Evolutionary conservation across 2,888 invertebrate species (phyloP), one percentile per base, ranked within the genome.

Genomic region (Chrysina gloriosa): DNA sequence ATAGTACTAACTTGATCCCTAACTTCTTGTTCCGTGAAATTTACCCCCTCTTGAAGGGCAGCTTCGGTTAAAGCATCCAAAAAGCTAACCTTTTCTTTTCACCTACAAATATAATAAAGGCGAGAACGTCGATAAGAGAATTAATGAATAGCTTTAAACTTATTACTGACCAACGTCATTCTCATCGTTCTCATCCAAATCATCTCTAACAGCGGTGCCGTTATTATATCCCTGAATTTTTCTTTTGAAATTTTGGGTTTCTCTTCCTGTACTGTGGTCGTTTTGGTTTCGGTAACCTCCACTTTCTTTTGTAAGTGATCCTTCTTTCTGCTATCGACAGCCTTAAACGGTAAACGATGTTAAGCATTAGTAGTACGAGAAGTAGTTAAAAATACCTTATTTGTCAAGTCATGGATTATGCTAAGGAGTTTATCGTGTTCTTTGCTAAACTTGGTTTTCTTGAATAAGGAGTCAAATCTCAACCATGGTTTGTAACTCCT

Each of bases 71-170:
- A 86, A 72, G 95, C 85, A 83, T 97, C 96, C 74, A 96, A 87
- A 96, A 96, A 54, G 96, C 96, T 61, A 94, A 85, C 75, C 94
- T 89, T 77, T 90, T 91, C 84, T 94, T 94, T 78, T 92, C 91
- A 9, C 86, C 84, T 79, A 73, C 11, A 73, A 29, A 11, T 16
- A 19, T 5, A 47, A n/a, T n/a, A n/a, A n/a, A n/a, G n/a, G n/a
- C 14, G 5, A 2, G 9, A 1, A 69, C 64, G n/a, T n/a, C n/a
- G n/a, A n/a, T 9, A 36, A 31, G 34, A 47, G 71, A 64, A 69
- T 70, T 50, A 66, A 61, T 9, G 50, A 61, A 39, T 71, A 70
- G 54, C 68, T 69, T 39, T 25, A 9, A 29, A 25, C 4, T 34
- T 19, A 1, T 52, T 1, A 25, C 73, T 83, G 84, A 68, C 93